These are phyloP conservation scores for Protobothrops mucrosquamatus DNA, from an alignment of 2,113 vertebrate genomes.

Conservation along the genomic window DNA sequence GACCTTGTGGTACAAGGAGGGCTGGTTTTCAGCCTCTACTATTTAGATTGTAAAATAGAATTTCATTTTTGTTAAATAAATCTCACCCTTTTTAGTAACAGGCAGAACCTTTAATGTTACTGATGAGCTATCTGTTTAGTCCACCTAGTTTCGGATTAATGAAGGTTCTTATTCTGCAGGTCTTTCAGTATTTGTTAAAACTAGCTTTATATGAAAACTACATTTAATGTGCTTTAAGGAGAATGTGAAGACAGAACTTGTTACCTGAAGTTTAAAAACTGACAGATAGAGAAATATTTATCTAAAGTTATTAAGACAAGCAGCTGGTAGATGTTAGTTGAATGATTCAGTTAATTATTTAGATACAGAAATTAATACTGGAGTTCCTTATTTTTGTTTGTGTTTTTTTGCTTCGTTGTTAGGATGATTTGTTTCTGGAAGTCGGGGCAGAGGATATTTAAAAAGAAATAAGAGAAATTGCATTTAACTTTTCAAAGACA, in stretches of 20 bases:
- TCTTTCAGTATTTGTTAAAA: neutral
- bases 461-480: neutral
- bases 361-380: neutral
- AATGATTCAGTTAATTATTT: neutral
- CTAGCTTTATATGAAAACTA: neutral
- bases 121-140: neutral
- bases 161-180: neutral
- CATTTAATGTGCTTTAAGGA: neutral
- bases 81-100: neutral
- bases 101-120: neutral
- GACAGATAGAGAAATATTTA: neutral
- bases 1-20: neutral
- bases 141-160: neutral
- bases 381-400: neutral
- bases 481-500: neutral
- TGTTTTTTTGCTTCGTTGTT: neutral
- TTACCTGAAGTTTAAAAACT: neutral
- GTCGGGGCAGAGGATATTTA: neutral
- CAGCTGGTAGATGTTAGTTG: neutral
- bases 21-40: neutral
- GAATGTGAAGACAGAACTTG: neutral
- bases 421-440: neutral
- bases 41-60: conserved; percentile 5
- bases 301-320: neutral
- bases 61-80: neutral